Evolutionary conservation across 1,140 invertebrate genomes (phyloP), one percentile per base, ranked within the genome.

Genomic region (Bombus confusus): DNA sequence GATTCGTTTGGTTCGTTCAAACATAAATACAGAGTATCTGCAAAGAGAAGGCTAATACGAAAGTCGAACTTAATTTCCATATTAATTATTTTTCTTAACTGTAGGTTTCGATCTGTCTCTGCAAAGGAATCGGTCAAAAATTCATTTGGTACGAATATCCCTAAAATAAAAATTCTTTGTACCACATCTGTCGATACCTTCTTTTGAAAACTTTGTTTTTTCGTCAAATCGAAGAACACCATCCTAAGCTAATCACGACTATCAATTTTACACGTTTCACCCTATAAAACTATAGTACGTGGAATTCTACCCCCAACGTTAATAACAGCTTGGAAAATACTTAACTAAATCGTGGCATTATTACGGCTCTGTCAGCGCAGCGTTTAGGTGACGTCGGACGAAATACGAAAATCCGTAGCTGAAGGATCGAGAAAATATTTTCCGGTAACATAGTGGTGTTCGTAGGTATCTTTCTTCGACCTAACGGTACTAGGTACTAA

Each of bases 401-500:
- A 31, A 31, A 25, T 31, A 41, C 2, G 22, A 43, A 62, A 62
- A 39, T 22, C 10, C 4, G 0, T n/a, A 37, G 18, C 31, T 0
- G 15, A 18, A 1, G 4, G 1, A 15, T 2, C 1, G 9, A 59
- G n/a, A 57, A 85, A 57, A 85, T 41, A 74, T 81, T n/a, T 64
- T 10, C 12, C 5, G 52, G 13, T 12, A 18, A 22, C 12, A 74
- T n/a, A 5, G 22, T n/a, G 25, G 8, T 0, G 0, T 13, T n/a
- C 1, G 15, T 5, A n/a, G 37, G 34, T 75, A 74, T 4, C 25
- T 34, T 43, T 25, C 34, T 57, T 59, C 25, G n/a, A 66, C 47
- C 64, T 80, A 85, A 87, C 83, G 75, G 86, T 80, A 43, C 62
- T 8, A 9, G 62, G 31, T 57, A 72, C 71, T 47, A 76, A 64